A percentile compares a stretch with the other conserved stretches of the same genome.
These are phyloP conservation scores for Cuculus canorus DNA, from an alignment of 2,797 vertebrate genomes.

Conservation along the genomic window DNA sequence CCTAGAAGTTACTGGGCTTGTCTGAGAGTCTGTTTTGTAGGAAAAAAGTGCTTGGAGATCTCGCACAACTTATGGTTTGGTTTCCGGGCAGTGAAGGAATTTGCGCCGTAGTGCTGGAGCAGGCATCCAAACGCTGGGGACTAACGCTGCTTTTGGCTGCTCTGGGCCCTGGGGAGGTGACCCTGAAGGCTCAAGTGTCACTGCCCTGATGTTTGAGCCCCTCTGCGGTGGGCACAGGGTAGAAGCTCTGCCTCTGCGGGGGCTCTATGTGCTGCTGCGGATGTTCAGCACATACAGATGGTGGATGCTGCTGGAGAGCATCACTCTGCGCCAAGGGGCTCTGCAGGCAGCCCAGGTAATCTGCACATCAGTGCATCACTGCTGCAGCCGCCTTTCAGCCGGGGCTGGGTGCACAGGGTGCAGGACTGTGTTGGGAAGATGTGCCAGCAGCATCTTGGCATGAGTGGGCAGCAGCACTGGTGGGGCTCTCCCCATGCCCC, in stretches of 20 bases:
- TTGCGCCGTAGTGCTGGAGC: not conserved
- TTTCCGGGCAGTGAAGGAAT: not conserved
- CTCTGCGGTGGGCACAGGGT: rapidly evolving
- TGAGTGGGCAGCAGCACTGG: rapidly evolving
- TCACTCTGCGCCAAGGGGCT: not conserved
- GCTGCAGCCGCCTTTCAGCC: not conserved
- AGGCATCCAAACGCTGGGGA: not conserved
- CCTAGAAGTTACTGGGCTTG: not conserved
- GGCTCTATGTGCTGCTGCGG: not conserved
- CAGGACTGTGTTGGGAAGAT: not conserved
- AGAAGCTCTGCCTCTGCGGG: not conserved
- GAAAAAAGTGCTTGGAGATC: not conserved
- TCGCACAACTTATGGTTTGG: not conserved
- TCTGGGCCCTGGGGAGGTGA: not conserved
- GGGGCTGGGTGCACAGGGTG: not conserved
- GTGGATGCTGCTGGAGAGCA: not conserved
- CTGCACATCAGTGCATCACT: not conserved
- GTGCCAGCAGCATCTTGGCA: rapidly evolving
- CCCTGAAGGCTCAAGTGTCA: not conserved
- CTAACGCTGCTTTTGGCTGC: not conserved
- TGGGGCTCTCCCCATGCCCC: not conserved
- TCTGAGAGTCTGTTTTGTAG: not conserved
- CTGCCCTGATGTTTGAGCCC: not conserved
- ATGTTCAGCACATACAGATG: rapidly evolving
- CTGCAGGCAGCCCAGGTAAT: not conserved